Percentiles rank a stretch among this genome's conserved stretches.
Evolutionary conservation across 2,113 vertebrate species (phyloP).

Genomic region (Lutjanus erythropterus): DNA sequence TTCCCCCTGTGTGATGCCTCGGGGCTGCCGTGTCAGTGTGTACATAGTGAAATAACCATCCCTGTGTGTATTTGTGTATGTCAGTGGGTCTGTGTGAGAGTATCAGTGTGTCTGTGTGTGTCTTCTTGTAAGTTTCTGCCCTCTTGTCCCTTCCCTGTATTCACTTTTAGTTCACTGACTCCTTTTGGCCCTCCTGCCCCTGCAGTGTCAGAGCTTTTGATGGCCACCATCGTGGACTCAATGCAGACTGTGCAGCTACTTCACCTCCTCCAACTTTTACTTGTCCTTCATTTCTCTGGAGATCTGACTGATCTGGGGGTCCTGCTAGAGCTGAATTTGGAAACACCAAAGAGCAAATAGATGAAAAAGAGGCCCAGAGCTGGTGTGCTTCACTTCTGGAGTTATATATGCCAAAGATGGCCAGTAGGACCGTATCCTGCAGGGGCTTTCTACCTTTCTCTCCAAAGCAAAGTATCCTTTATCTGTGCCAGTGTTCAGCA

Average conservation of each 20-base stretch:
- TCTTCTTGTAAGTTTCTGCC: background rate
- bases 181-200: conserved; percentile 78
- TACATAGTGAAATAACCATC: background rate
- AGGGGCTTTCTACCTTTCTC: conserved; percentile 34
- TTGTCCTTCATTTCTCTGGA: conserved; percentile 84
- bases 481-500: conserved; percentile 12
- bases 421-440: conserved; percentile 19
- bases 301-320: conserved; percentile 84
- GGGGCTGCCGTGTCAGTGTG: background rate
- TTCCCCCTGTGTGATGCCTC: background rate
- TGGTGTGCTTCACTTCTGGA: background rate
- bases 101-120: conserved; percentile 18
- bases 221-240: conserved; percentile 76
- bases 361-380: conserved; percentile 26
- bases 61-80: conserved; percentile 10
- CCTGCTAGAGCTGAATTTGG: conserved; percentile 85
- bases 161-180: conserved; percentile 88
- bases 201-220: conserved; percentile 80
- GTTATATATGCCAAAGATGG: conserved; percentile 4
- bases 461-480: conserved; percentile 17
- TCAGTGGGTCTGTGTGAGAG: background rate
- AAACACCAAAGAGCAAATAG: conserved; percentile 18
- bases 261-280: conserved; percentile 87
- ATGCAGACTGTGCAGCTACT: conserved; percentile 80
- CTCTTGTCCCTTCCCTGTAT: background rate